These are phyloP conservation scores for Telmatherina bonti DNA, from an alignment of 2,797 vertebrate genomes.

Conservation along the genomic window DNA sequence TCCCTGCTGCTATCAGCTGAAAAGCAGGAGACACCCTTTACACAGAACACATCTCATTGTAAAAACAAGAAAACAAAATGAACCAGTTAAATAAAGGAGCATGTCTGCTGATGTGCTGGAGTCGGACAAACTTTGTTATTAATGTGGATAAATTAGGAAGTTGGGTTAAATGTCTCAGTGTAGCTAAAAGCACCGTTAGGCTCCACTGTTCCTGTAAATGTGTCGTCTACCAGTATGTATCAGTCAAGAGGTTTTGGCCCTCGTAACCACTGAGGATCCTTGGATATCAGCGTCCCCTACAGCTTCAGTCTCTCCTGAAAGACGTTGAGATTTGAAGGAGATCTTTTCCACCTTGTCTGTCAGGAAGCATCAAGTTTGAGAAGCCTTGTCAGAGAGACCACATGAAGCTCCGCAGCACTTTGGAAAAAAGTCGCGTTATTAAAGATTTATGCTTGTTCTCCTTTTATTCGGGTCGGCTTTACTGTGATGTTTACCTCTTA, in stretches of 20 bases:
- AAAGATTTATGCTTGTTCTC: constrained; percentile 28
- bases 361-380: constrained; percentile 17
- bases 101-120: neutral
- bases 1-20: neutral
- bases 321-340: constrained; percentile 1
- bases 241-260: neutral
- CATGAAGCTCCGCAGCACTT: constrained; percentile 5
- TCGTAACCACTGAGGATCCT: neutral
- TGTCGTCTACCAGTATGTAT: neutral
- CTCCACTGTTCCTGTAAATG: neutral
- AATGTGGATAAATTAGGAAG: too few relatives aligned
- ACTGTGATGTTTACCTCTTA: constrained; percentile 26
- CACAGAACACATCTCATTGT: too few relatives aligned
- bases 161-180: too few relatives aligned
- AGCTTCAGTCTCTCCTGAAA: neutral
- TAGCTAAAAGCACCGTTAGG: neutral
- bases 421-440: constrained; percentile 22
- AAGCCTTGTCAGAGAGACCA: neutral
- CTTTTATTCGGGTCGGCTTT: constrained; percentile 24
- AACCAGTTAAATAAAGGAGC: neutral
- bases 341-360: constrained; percentile 12
- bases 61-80: too few relatives aligned
- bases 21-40: neutral
- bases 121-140: neutral
- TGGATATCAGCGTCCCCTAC: neutral